phyloP scores from a whole-genome alignment of 2,113 vertebrate genomes.

The Sinocyclocheilus maitianheensis region DNA sequence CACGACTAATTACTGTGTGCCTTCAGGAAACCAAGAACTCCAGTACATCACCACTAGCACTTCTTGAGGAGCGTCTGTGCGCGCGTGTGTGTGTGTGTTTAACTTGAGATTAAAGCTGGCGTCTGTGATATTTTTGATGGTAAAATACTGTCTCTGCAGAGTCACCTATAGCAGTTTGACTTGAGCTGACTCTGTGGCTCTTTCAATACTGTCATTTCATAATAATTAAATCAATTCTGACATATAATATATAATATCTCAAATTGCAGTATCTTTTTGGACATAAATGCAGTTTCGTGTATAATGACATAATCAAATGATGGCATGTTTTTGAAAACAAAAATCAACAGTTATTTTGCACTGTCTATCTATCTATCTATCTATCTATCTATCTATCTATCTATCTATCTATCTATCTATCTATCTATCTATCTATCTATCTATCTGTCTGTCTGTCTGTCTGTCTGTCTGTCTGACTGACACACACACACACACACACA shows the following conservation, averaged over 20 bases:
- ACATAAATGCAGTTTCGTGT: background rate
- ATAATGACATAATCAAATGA: background rate
- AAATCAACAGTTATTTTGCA: too few relatives aligned
- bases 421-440: too few relatives aligned
- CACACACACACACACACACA: too few relatives aligned
- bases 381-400: too few relatives aligned
- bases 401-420: too few relatives aligned
- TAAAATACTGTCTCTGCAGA: background rate
- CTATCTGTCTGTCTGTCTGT: too few relatives aligned
- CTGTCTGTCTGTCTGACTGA: too few relatives aligned
- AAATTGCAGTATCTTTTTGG: too few relatives aligned
- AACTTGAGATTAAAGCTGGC: conserved; percentile 16
- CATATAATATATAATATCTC: too few relatives aligned
- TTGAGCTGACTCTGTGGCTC: background rate
- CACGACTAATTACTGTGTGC: conserved; percentile 72
- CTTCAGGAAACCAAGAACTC: conserved; percentile 67
- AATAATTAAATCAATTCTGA: too few relatives aligned
- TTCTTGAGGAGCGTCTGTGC: background rate
- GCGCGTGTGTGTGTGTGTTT: background rate
- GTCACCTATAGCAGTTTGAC: background rate
- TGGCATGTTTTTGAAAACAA: background rate
- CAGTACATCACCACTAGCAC: conserved; percentile 65
- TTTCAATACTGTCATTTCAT: background rate
- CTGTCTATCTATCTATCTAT: too few relatives aligned
- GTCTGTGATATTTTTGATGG: background rate